These are phyloP conservation scores for Dryas iulia DNA, from an alignment of 1,140 invertebrate genomes.

Conservation along the genomic window DNA sequence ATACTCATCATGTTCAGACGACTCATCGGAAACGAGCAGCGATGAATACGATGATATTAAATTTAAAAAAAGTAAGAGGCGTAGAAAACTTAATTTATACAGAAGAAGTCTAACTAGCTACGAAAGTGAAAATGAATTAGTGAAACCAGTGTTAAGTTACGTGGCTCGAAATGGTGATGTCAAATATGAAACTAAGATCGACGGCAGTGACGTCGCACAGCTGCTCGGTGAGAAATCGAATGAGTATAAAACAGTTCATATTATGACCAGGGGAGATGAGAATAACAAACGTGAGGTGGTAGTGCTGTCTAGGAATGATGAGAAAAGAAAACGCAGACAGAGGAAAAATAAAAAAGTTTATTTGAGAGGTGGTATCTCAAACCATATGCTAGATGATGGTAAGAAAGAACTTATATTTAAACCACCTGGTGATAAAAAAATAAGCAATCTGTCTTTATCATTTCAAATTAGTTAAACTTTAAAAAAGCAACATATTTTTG, in stretches of 20 bases:
- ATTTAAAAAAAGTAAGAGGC: constrained; percentile 22
- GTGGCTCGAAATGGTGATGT: constrained; percentile 48
- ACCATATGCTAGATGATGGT: constrained; percentile 37
- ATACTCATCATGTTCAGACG: constrained; percentile 22
- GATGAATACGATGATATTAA: constrained; percentile 17
- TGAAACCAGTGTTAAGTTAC: constrained; percentile 52
- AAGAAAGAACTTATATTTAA: constrained; percentile 55
- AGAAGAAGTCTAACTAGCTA: constrained; percentile 36
- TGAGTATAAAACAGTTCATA: constrained; percentile 31
- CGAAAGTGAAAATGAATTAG: constrained; percentile 41
- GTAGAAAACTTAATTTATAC: constrained; percentile 19
- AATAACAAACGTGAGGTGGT: constrained; percentile 29
- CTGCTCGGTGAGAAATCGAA: constrained; percentile 37
- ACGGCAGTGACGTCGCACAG: constrained; percentile 42
- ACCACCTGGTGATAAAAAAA: constrained; percentile 46
- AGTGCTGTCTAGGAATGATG: constrained; percentile 28
- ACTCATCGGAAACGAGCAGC: constrained; percentile 32
- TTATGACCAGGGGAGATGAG: constrained; percentile 30
- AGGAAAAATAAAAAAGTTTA: constrained; percentile 30
- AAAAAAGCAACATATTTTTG: not conserved
- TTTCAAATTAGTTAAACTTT: constrained; percentile 42
- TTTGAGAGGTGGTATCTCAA: constrained; percentile 22
- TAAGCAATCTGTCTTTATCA: constrained; percentile 56
- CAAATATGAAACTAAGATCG: constrained; percentile 47
- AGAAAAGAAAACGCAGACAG: not conserved